Base-by-base conservation (phyloP, 2,797 vertebrate species). In the Sylvia borin region DNA sequence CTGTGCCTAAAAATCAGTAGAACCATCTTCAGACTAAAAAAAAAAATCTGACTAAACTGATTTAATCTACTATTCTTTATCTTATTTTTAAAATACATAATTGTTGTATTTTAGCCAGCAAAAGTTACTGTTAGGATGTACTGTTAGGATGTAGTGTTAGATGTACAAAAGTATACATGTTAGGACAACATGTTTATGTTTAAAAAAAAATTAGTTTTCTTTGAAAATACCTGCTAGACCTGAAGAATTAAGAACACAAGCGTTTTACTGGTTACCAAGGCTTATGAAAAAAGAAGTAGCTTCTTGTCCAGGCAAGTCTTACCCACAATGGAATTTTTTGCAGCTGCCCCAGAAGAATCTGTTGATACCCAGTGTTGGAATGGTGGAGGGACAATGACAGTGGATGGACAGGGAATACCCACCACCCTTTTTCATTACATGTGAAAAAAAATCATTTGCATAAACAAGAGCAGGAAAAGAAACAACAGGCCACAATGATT, bases 161-260 rank as follows among this genome's bases (percentile, higher is more conserved):
- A n/a, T n/a, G n/a, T n/a, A n/a, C n/a, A n/a, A n/a, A n/a, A n/a
- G n/a, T 16, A 45, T 72, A 68, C 29, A 11, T 25, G 62, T 91
- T 74, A 74, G 31, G 31, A 64, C 48, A 93, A 85, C 5, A 21
- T 66, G 29, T 62, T 94, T 68, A 43, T 32, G 19, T 66, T 70
- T 32, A 34, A 73, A 84, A 90, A 90, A 88, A 55, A 19, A 70
- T 1, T 53, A 0, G 3, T 66, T 88, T 93, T 78, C 45, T 79
- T 74, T 88, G 76, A 86, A 95, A 96, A 79, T 68, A 82, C 31
- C 77, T 90, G 50, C 57, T 76, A 87, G 57, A 85, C 53, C 15
- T 84, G 62, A 78, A 94, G 86, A 88, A 90, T 54, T 19, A 55
- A 88, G 48, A 55, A 29, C 58, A 64, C 57, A 86, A 92, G 20